A percentile compares a stretch with the other conserved stretches of the same genome.
phyloP scores from a whole-genome alignment of 2,113 vertebrate genomes.

The Lontra canadensis region DNA sequence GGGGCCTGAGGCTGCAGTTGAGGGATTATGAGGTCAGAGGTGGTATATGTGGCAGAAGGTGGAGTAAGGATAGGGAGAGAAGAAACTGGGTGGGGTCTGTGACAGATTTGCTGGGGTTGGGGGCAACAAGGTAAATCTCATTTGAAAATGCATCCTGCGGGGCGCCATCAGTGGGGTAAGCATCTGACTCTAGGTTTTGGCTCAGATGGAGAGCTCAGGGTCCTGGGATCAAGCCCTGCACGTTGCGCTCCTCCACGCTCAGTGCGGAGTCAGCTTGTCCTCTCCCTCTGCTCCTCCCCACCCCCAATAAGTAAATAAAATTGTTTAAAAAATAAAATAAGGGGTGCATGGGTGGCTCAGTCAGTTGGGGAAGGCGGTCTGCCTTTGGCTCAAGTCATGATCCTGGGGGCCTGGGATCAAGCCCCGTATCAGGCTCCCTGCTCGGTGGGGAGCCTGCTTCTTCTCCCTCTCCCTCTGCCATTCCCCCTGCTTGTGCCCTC shows the following conservation, averaged over 20 bases:
- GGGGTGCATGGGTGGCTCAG: too few species aligned
- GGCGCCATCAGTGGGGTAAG: background rate
- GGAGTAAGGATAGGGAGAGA: background rate
- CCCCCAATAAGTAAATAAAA: background rate
- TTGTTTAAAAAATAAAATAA: too few species aligned
- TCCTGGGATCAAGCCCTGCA: background rate
- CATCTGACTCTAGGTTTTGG: background rate
- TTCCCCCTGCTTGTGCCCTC: too few species aligned
- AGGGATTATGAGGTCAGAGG: constrained; percentile 77
- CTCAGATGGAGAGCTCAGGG: background rate
- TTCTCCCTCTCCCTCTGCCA: too few species aligned
- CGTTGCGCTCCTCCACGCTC: background rate
- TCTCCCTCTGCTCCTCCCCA: background rate
- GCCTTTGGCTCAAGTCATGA: too few species aligned
- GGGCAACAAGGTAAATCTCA: background rate
- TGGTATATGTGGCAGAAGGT: background rate
- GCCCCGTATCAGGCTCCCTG: too few species aligned
- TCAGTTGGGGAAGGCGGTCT: too few species aligned
- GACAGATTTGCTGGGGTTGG: background rate
- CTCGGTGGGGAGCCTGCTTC: too few species aligned
- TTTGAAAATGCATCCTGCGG: background rate
- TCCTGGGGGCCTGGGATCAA: too few species aligned
- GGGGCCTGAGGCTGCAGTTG: constrained; percentile 24
- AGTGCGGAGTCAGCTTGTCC: background rate
- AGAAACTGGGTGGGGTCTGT: background rate